A percentile compares a stretch with the other conserved stretches of the same genome.
Conservation (phyloP, 2,113 vertebrate genomes). For the Pithys albifrons region DNA sequence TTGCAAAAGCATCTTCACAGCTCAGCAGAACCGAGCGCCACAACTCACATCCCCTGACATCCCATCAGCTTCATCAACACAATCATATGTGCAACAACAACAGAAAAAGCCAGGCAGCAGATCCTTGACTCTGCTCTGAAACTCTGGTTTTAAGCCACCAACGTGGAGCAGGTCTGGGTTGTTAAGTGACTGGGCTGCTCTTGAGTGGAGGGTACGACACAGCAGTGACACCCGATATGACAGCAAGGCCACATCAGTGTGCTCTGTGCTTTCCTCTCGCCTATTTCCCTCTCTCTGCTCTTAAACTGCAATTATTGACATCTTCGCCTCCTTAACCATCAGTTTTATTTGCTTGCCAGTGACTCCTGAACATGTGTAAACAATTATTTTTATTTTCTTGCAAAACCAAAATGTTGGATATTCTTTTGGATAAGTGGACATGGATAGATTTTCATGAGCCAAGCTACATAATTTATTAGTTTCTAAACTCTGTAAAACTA, state of each 20-base stretch:
- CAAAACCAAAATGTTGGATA: slow-evolving; percentile 54
- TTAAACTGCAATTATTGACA: slow-evolving; percentile 53
- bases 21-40: not conserved
- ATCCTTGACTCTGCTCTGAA: slow-evolving; percentile 25
- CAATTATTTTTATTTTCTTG: slow-evolving; percentile 73
- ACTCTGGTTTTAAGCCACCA: slow-evolving; percentile 39
- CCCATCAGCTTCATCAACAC: not conserved
- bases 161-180: not conserved
- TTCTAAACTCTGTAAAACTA: slow-evolving; percentile 72
- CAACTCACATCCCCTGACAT: not conserved
- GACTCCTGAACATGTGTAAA: slow-evolving; percentile 61
- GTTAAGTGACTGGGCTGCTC: not conserved
- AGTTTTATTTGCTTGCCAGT: slow-evolving; percentile 54
- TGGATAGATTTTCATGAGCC: slow-evolving; percentile 59
- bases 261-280: not conserved
- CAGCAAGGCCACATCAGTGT: not conserved
- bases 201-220: not conserved
- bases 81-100: not conserved
- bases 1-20: not conserved
- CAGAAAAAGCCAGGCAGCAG: not conserved
- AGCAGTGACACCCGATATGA: not conserved
- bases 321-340: slow-evolving; percentile 25
- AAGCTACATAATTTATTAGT: slow-evolving; percentile 66
- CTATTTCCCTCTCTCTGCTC: not conserved
- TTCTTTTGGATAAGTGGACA: slow-evolving; percentile 2